Evolutionary conservation across 1,140 invertebrate genomes (phyloP), one percentile per base, ranked within the genome.

Genomic region (Thalassaphorura encarpata): DNA sequence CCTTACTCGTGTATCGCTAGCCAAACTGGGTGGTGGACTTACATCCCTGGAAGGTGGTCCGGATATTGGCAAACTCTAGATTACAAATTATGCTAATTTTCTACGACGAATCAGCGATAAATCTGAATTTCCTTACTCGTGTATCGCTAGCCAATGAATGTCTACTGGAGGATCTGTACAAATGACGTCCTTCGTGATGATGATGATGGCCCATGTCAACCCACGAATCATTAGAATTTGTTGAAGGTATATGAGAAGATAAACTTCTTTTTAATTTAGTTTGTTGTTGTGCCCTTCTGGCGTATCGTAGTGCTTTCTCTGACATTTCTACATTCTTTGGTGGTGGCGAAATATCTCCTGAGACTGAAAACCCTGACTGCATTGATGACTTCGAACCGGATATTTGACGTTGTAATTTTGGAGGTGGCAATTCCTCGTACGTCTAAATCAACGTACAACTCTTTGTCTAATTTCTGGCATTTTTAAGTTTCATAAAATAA

Each of bases 111-210:
- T n/a, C n/a, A n/a, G n/a, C n/a, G n/a, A n/a, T n/a, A n/a, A n/a
- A n/a, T n/a, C n/a, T n/a, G n/a, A n/a, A n/a, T 49, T 41, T 21
- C 64, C 63, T 70, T 69, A 82, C 80, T 66, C 80, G 76, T 1
- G 78, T 80, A 64, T 82, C 81, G 59, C 78, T 80, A 19, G 77
- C 78, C 43, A 80, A 71, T 1, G 80, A 82, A 31, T 79, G 77
- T 56, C 79, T 68, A 68, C 80, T 81, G n/a, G 77, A 71, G 16
- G 79, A 80, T 53, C 78, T 67, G 52, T 69, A 68, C 21, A 72
- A 50, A 50, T 62, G 54, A 33, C 52, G 19, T 18, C 54, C 49
- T n/a, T 62, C 42, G 19, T 29, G 28, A 19, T 51, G 29, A 5
- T 33, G 48, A 11, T 27, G 26, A 39, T 59, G 33, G 46, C 49